Evolutionary conservation across 2,888 invertebrate genomes (phyloP), one percentile per base, ranked within the genome.

Genomic region (Tyria jacobaeae): DNA sequence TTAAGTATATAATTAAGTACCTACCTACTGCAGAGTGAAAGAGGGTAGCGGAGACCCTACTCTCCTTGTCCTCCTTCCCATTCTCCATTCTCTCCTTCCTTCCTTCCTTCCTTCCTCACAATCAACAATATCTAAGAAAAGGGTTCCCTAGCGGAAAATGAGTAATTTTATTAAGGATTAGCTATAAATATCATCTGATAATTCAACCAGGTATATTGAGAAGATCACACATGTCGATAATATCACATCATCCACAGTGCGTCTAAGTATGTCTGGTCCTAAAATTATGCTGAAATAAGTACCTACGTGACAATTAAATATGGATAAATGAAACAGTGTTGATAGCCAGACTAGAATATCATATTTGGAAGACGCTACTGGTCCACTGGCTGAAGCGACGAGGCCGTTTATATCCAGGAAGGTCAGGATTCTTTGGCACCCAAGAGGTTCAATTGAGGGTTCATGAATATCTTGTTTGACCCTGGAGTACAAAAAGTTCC

Each of bases 281-380:
- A 25, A 54, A 14, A 41, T 12, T 31, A 31, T 27, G 21, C 27
- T 41, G 31, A 44, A 39, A 25, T 25, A n/a, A 54, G 35, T 31
- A n/a, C 24, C 24, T 31, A 31, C 7, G 10, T 7, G 24, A 48
- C 25, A 49, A 57, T 37, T 12, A 37, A 37, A 37, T 7, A 21
- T 49, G 49, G 9, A 48, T 48, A 39, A 41, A 57, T 37, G 14
- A 44, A 52, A 59, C 59, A 59, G 59, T 6, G 44, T 14, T 52
- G n/a, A 39, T n/a, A 35, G 34, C 27, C 31, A 31, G 24, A 39
- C 5, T 60, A 17, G 21, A 48, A 21, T 24, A 27, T 3, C 12
- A 54, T 60, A 39, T 60, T 60, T 60, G 60, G 60, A 54, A 27
- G 39, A 49, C 12, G 21, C 41, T 60, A 10, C 25, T 53, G 35